phyloP scores from a whole-genome alignment of 2,888 invertebrate genomes.

The Drosophila nigritarsus region DNA sequence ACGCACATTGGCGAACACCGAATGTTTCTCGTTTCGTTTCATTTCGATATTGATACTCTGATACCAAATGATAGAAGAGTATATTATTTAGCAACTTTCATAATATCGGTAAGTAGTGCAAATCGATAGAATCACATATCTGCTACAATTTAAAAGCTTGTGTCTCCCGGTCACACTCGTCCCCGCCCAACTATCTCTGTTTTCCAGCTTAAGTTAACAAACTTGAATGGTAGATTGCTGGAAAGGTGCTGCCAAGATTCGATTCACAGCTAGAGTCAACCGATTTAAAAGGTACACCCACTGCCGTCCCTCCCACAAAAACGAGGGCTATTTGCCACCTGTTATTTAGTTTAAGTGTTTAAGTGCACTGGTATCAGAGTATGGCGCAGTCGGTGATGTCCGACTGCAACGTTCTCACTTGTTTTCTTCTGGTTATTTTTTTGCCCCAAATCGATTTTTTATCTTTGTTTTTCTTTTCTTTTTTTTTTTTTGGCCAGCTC shows the following conservation, averaged over 20 bases:
- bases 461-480: conserved; percentile 29
- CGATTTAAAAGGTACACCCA: not conserved
- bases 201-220: not conserved
- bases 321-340: not conserved
- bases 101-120: not conserved
- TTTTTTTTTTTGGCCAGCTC: conserved; percentile 40
- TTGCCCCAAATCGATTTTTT: conserved; percentile 71
- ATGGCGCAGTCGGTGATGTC: not conserved
- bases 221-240: not conserved
- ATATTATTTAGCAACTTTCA: not conserved
- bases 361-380: not conserved
- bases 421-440: conserved; percentile 16
- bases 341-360: not conserved
- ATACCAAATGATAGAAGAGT: not conserved
- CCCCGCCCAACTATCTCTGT: not conserved
- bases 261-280: not conserved
- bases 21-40: conserved; percentile 10
- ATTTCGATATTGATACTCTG: not conserved
- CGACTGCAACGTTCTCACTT: conserved; percentile 1
- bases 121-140: not conserved
- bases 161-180: not conserved
- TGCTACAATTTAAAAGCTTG: not conserved
- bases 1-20: conserved; percentile 47
- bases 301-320: not conserved
- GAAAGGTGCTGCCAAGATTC: not conserved